These are phyloP conservation scores for Philopedon plagiatum DNA, from an alignment of 2,888 invertebrate genomes.

Conservation along the genomic window DNA sequence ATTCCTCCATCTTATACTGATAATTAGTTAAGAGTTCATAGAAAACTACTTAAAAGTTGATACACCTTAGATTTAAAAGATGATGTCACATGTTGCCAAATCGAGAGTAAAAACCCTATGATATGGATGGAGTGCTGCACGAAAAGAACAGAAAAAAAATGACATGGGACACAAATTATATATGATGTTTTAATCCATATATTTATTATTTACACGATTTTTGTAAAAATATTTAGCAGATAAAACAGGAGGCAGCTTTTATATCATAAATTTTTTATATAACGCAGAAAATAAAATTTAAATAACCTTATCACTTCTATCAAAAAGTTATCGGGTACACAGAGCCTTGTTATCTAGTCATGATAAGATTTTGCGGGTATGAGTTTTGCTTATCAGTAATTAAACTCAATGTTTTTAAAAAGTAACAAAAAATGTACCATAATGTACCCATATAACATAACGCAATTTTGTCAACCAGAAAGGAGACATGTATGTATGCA, in stretches of 20 bases:
- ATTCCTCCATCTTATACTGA: too few relatives aligned
- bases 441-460: neutral
- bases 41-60: too few relatives aligned
- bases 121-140: too few relatives aligned
- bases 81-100: too few relatives aligned
- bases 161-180: too few relatives aligned
- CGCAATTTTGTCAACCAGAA: neutral
- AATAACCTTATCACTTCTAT: slow-evolving; percentile 4
- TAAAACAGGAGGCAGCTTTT: neutral
- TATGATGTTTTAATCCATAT: too few relatives aligned
- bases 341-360: neutral
- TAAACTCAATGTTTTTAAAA: slow-evolving; percentile 3
- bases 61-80: too few relatives aligned
- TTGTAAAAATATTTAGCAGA: neutral
- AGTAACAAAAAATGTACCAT: neutral
- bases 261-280: neutral
- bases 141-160: too few relatives aligned
- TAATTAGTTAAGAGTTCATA: too few relatives aligned
- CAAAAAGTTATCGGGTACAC: slow-evolving; percentile 6
- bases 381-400: neutral
- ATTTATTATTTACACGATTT: neutral
- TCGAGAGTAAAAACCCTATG: too few relatives aligned
- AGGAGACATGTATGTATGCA: neutral
- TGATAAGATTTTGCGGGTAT: slow-evolving; percentile 4
- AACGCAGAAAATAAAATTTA: neutral